Conservation (phyloP, 2,797 vertebrate genomes). For the Coendou prehensilis region DNA sequence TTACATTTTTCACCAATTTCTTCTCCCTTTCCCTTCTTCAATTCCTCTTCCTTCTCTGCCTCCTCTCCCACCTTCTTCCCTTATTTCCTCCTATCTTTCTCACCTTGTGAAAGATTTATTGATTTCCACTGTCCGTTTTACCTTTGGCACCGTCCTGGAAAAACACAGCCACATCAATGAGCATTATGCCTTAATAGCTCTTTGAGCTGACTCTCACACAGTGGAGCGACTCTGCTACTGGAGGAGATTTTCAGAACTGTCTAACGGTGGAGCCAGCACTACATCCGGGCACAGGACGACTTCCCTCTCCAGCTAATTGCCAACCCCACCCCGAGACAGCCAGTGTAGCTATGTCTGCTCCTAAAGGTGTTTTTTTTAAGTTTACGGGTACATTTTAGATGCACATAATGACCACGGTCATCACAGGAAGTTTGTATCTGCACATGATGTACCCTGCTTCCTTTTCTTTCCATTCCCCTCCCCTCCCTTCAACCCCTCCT, state of each 20-base stretch:
- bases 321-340: neutral
- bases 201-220: neutral
- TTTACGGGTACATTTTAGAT: neutral
- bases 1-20: neutral
- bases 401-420: too few relatives aligned
- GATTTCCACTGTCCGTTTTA: neutral
- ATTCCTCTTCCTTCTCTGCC: too few relatives aligned
- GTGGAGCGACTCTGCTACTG: neutral
- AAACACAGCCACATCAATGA: neutral
- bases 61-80: neutral
- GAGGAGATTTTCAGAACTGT: neutral
- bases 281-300: neutral
- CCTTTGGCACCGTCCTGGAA: neutral
- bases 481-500: neutral
- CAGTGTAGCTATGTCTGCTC: neutral
- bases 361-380: neutral
- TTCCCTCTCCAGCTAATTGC: neutral
- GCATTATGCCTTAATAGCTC: neutral
- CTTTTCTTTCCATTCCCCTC: neutral
- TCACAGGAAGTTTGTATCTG: neutral
- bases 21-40: fast-evolving
- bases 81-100: neutral
- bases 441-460: too few relatives aligned
- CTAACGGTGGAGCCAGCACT: neutral
- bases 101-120: neutral